These are phyloP conservation scores for Xylota segnis DNA, from an alignment of 2,888 invertebrate species.

Conservation along the genomic window DNA sequence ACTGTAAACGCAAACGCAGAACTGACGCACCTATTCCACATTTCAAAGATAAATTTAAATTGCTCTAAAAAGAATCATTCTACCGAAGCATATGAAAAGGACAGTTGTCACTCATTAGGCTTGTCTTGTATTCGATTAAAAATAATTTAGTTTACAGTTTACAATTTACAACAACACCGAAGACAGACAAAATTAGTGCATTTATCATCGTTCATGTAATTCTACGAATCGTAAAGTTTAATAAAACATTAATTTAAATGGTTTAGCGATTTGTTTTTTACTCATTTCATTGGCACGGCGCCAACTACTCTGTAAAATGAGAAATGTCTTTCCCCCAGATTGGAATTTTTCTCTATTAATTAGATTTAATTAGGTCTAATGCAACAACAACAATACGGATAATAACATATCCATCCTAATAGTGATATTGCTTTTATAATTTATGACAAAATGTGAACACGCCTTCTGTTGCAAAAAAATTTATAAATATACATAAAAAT, in stretches of 20 bases:
- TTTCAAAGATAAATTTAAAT: constrained; percentile 22
- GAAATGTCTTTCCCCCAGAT: constrained; percentile 17
- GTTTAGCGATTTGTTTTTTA: constrained; percentile 36
- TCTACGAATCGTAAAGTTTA: constrained; percentile 25
- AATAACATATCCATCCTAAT: constrained; percentile 20
- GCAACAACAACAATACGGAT: constrained; percentile 7
- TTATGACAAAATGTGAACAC: constrained; percentile 26
- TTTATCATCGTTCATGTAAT: neutral
- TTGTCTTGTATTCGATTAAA: constrained; percentile 14
- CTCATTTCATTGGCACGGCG: constrained; percentile 16
- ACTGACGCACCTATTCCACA: neutral
- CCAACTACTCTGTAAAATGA: constrained; percentile 35
- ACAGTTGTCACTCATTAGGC: constrained; percentile 19
- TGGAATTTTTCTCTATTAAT: constrained; percentile 34
- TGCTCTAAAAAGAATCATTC: constrained; percentile 5
- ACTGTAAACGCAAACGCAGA: neutral
- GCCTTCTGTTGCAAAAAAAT: neutral
- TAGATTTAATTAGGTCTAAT: constrained; percentile 44
- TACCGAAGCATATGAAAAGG: constrained; percentile 1
- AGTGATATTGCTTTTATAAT: neutral
- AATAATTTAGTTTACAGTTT: constrained; percentile 16
- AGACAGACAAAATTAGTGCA: neutral
- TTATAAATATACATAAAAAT: neutral
- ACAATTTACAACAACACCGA: neutral
- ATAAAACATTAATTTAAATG: constrained; percentile 49